A percentile compares a stretch with the other conserved stretches of the same genome.
phyloP scores from a whole-genome alignment of 2,888 invertebrate genomes.

The Adineta ricciae region DNA sequence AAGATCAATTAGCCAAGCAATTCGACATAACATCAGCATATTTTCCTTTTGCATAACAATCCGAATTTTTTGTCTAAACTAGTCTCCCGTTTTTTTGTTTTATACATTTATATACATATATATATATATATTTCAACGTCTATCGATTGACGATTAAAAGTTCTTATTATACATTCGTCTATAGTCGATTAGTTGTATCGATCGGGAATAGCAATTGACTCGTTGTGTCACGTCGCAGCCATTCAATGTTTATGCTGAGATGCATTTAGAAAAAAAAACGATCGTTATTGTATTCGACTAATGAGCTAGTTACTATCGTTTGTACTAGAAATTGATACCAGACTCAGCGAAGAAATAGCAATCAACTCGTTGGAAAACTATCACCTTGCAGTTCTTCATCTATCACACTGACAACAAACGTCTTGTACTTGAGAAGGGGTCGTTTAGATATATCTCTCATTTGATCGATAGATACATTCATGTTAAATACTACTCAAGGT shows the following conservation, averaged over 20 bases:
- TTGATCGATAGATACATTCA: not conserved
- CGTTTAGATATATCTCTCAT: not conserved
- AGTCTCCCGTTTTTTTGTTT: not conserved
- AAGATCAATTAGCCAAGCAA: not conserved
- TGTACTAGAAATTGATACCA: not conserved
- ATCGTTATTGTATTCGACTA: not conserved
- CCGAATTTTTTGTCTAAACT: not conserved
- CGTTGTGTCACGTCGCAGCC: not conserved
- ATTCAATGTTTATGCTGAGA: not conserved
- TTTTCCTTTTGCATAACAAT: not conserved
- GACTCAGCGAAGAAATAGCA: not conserved
- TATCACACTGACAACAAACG: not conserved
- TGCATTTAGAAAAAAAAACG: not conserved
- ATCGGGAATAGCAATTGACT: not conserved
- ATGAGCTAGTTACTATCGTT: not conserved
- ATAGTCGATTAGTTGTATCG: not conserved
- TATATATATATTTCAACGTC: not conserved
- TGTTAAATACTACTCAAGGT: conserved; percentile 9
- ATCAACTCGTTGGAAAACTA: not conserved
- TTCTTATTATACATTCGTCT: not conserved
- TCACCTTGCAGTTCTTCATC: not conserved
- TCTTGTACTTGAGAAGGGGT: not conserved
- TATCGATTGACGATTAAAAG: not conserved
- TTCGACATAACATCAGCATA: not conserved
- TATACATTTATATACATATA: not conserved